A percentile compares a stretch with the other conserved stretches of the same genome.
These are phyloP conservation scores for Hipposideros armiger DNA, from an alignment of 2,113 vertebrate genomes.

Conservation along the genomic window DNA sequence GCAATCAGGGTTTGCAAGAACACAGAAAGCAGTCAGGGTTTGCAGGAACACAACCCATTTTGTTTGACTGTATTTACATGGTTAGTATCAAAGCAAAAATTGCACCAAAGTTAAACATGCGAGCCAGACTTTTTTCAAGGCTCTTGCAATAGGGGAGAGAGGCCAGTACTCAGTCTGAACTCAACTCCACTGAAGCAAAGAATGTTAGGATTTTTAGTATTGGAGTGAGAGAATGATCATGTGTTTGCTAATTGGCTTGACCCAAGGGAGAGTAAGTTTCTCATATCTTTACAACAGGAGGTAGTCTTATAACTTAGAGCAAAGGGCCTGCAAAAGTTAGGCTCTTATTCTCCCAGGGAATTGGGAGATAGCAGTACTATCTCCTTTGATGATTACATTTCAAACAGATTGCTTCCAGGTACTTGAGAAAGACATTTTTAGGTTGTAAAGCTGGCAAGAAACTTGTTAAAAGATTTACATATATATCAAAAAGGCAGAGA, in stretches of 20 bases:
- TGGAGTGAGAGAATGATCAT: background rate
- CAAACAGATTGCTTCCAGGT: background rate
- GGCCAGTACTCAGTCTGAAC: background rate
- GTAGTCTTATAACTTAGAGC: background rate
- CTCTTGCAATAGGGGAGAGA: background rate
- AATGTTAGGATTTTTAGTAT: background rate
- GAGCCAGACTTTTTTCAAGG: slow-evolving; percentile 24
- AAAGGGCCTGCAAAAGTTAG: background rate
- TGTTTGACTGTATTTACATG: background rate
- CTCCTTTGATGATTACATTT: background rate
- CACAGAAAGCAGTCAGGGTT: background rate
- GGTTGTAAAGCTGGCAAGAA: background rate
- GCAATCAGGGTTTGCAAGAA: background rate
- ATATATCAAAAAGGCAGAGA: background rate
- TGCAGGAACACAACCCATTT: background rate
- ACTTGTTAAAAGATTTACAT: background rate
- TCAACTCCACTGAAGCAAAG: background rate
- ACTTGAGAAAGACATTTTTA: background rate
- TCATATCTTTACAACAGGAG: slow-evolving; percentile 3
- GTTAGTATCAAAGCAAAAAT: background rate
- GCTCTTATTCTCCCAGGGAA: background rate
- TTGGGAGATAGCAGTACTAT: background rate
- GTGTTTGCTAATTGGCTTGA: slow-evolving; percentile 14
- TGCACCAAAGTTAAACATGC: background rate
- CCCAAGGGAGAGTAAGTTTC: slow-evolving; percentile 10